Evolutionary conservation across 2,113 vertebrate genomes (phyloP).

Genomic region (Myxocyprinus asiaticus): DNA sequence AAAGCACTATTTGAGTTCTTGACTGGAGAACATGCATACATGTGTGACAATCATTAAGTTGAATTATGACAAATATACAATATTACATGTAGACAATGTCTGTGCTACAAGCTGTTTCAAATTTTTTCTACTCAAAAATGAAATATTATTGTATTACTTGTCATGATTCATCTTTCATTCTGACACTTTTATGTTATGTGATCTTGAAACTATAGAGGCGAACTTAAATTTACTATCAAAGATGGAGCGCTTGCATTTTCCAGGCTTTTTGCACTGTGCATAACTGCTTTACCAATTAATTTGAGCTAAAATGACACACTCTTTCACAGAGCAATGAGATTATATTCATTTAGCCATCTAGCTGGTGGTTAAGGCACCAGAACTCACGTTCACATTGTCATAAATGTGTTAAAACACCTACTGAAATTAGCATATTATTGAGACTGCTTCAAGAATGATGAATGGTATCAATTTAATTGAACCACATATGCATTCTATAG

Average conservation of each 20-base stretch:
- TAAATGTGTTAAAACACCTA: background rate
- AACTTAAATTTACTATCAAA: background rate
- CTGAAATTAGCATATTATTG: background rate
- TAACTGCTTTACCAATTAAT: slow-evolving; percentile 26
- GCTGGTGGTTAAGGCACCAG: slow-evolving; percentile 4
- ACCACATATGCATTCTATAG: background rate
- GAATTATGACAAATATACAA: background rate
- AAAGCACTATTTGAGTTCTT: background rate
- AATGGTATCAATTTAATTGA: slow-evolving; percentile 10
- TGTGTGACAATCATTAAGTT: background rate
- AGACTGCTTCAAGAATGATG: background rate
- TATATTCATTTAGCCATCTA: slow-evolving; percentile 26
- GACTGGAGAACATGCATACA: background rate
- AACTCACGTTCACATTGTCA: slow-evolving; percentile 17
- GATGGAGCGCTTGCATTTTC: slow-evolving; percentile 1
- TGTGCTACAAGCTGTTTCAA: background rate
- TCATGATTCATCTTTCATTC: background rate
- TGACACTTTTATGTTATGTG: background rate
- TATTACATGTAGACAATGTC: background rate
- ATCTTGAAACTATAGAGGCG: background rate
- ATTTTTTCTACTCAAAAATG: background rate
- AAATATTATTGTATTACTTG: background rate
- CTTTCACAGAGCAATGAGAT: slow-evolving; percentile 40
- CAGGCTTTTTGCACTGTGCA: background rate
- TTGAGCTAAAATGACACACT: slow-evolving; percentile 18